Percentiles rank a stretch among this genome's conserved stretches.
phyloP scores from a whole-genome alignment of 2,797 vertebrate species.

The Oryzias dopingdopingensis region DNA sequence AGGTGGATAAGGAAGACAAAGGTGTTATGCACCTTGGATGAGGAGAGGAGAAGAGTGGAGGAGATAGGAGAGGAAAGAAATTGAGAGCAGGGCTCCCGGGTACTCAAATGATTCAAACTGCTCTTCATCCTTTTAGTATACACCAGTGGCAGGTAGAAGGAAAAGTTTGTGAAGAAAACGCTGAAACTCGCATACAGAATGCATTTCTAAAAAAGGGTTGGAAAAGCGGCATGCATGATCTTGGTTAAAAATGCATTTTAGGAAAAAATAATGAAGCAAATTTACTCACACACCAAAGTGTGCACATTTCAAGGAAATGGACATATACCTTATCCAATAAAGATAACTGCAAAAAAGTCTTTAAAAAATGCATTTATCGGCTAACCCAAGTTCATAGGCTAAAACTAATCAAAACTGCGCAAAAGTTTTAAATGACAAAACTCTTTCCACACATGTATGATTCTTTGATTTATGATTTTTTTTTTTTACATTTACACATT shows the following conservation, averaged over 20 bases:
- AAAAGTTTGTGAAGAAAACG: neutral
- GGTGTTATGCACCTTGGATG: constrained; percentile 62
- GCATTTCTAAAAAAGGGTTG: neutral
- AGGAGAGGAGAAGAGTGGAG: constrained; percentile 21
- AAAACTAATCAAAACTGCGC: no score
- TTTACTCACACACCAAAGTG: no score
- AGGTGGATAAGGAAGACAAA: constrained; percentile 73
- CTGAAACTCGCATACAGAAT: neutral
- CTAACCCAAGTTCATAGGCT: no score
- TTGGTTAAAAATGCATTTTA: no score
- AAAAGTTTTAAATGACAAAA: neutral
- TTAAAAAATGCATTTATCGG: no score
- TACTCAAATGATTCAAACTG: constrained; percentile 19
- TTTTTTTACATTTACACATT: constrained; percentile 8
- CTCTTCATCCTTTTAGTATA: neutral
- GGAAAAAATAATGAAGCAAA: no score
- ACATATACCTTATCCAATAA: no score
- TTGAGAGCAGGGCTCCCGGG: constrained; percentile 6
- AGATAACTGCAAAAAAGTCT: no score
- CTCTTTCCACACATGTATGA: neutral
- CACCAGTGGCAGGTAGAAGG: constrained; percentile 11
- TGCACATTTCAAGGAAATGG: no score
- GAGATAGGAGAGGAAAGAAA: constrained; percentile 12
- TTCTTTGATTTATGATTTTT: no score
- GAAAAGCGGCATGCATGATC: neutral